Conservation (phyloP, 23 tunicate genomes). For the Ciona savignyi region DNA sequence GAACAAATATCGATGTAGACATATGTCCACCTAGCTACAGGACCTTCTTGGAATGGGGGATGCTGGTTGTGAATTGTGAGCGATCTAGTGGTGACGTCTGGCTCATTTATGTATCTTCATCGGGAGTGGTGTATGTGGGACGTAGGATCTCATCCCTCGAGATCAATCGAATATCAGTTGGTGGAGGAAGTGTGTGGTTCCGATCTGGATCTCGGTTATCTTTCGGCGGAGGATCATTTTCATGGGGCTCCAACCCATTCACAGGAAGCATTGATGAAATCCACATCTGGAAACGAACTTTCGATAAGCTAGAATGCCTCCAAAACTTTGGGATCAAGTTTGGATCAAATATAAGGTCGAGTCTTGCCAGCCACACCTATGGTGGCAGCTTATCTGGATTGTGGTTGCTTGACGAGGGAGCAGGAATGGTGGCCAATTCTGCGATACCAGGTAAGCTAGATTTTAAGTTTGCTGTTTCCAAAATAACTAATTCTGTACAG, state of each 20-base stretch:
- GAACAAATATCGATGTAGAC: conserved; percentile 6
- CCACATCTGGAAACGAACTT: conserved; percentile 13
- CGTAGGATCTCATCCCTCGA: conserved; percentile 6
- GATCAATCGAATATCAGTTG: neutral
- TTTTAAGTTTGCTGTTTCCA: too few species aligned
- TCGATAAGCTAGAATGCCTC: conserved; percentile 7
- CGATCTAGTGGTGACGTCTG: conserved; percentile 16
- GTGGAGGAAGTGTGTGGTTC: conserved; percentile 21
- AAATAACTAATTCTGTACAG: too few species aligned
- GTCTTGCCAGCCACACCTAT: neutral
- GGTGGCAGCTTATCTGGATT: neutral
- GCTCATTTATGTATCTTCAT: conserved; percentile 14
- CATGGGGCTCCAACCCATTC: neutral
- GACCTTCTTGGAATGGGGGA: conserved; percentile 28
- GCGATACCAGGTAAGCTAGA: conserved; percentile 12
- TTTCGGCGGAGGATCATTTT: conserved; percentile 16
- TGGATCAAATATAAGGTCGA: neutral
- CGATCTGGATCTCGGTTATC: conserved; percentile 2
- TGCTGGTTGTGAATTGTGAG: conserved; percentile 23
- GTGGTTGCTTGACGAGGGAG: conserved; percentile 27
- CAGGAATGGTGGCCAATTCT: neutral
- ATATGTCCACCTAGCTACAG: conserved; percentile 10
- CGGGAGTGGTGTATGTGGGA: conserved; percentile 7
- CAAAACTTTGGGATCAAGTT: conserved; percentile 35
- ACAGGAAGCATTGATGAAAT: conserved; percentile 24